Base-by-base conservation (phyloP, 2,888 invertebrate genomes). In the Microdon myrmicae region DNA sequence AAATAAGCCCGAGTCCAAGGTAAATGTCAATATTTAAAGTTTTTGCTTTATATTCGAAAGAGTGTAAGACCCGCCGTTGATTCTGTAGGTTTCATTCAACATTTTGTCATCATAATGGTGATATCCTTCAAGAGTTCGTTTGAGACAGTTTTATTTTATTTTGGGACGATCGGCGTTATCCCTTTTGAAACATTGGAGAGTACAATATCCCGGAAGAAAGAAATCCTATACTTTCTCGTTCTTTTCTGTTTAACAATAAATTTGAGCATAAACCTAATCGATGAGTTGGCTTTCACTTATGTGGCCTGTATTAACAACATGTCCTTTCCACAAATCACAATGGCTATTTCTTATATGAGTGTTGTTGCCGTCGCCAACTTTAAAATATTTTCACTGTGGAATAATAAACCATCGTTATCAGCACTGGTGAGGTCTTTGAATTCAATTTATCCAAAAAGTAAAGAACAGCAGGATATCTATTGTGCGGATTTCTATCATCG, bases 261-360 rank as follows among this genome's bases (percentile, higher is more conserved):
- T 51, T 67, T 77, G 10, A 72, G 72, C 12, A 0, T 60, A 0
- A 68, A 67, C 20, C 53, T 75, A 2, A 0, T 76, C 0, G 55
- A 70, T 5, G 76, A 78, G 47, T 8, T 71, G 1, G 56, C 73
- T 1, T 78, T 71, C 48, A 71, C 77, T 0, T 32, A 70, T 1
- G 41, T 69, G 45, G 72, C 76, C 1, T 25, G 74, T 1, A 69
- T 74, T 12, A 68, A 56, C 3, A 68, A 68, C 23, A 71, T 64
- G 19, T 70, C 73, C 58, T 76, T 78, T 22, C 29, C 75, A 3
- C 74, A 75, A 47, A 76, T 75, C 34, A 75, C 73, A 22, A 73
- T 71, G 67, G 72, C 71, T 29, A 59, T 74, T 0, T 71, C 74
- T 0, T 75, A 70, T 26, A 71, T 77, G 12, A 75, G 76, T 0